Evolutionary conservation across 2,113 vertebrate species (phyloP), one percentile per base, ranked within the genome.

Genomic region (Limanda limanda): DNA sequence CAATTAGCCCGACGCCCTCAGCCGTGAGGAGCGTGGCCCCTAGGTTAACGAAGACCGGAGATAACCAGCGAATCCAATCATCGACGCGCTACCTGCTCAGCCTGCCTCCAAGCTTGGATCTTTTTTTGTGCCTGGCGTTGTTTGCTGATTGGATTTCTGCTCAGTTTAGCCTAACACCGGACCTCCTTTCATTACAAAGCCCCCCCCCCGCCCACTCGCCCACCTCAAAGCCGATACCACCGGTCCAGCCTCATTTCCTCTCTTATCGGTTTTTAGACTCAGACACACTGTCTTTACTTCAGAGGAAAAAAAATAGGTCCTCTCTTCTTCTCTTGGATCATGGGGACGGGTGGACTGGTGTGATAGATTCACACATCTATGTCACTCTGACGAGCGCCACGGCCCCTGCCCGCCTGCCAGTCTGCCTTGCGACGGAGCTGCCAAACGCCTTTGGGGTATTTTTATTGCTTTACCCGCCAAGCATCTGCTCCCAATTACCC

Each of bases 401-500:
- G 72, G 82, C 82, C 77, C 82, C 80, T 76, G 78, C 56, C 15
- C 18, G 87, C 76, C 89, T 88, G 88, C 88, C 89, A 88, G 86
- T 84, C 76, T 45, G 79, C 87, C 82, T 72, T 82, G 78, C 65
- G 76, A 88, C 80, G 25, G 75, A 74, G 80, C 87, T 87, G 91
- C 89, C 92, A 90, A 90, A 81, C 71, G 87, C 82, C 86, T 87
- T 84, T 88, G 84, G 88, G 88, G 88, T 93, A 92, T 93, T 94
- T 94, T 92, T 91, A 90, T 93, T 94, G 92, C 93, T 92, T 93
- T 90, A 91, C 86, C 84, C 87, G 87, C 90, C 89, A 92, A 92
- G 91, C 92, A 93, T 94, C 93, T 94, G 92, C 92, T 94, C 89
- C 90, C 91, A 94, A 93, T 93, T 94, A 94, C 93, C 92, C 83